Evolutionary conservation across 2,888 invertebrate species (phyloP).

Genomic region (Mylabris sibirica): DNA sequence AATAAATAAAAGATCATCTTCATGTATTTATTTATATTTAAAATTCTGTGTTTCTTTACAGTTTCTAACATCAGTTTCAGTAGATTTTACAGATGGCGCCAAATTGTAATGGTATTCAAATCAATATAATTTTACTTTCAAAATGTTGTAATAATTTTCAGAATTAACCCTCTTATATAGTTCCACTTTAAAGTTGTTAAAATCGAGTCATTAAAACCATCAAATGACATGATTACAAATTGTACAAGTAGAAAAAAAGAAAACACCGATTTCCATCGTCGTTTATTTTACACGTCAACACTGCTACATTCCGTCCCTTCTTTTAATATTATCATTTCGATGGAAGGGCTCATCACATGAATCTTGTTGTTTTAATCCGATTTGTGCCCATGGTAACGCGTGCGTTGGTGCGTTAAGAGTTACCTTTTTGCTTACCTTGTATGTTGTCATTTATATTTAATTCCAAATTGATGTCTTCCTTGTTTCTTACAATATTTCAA

Average conservation of each 20-base stretch:
- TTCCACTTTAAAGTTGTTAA: background rate
- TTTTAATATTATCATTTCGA: slow-evolving; percentile 16
- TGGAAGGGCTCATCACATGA: slow-evolving; percentile 13
- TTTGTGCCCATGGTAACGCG: slow-evolving; percentile 28
- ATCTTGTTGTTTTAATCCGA: slow-evolving; percentile 31
- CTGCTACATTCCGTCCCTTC: background rate
- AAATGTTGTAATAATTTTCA: background rate
- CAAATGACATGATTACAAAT: background rate
- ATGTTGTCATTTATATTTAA: slow-evolving; percentile 16
- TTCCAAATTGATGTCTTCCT: background rate
- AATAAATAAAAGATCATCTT: background rate
- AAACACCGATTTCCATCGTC: background rate
- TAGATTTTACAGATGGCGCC: background rate
- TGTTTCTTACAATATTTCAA: background rate
- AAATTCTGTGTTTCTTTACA: background rate
- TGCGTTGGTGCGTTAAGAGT: slow-evolving; percentile 9
- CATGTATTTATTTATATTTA: background rate
- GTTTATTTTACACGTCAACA: background rate
- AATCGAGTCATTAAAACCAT: background rate
- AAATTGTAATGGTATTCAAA: background rate
- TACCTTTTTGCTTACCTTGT: slow-evolving; percentile 11
- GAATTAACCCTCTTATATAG: background rate
- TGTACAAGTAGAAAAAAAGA: background rate
- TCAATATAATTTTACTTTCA: background rate
- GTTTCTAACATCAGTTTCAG: background rate